Base-by-base conservation (phyloP, 2,113 vertebrate species). In the Prinia subflava region DNA sequence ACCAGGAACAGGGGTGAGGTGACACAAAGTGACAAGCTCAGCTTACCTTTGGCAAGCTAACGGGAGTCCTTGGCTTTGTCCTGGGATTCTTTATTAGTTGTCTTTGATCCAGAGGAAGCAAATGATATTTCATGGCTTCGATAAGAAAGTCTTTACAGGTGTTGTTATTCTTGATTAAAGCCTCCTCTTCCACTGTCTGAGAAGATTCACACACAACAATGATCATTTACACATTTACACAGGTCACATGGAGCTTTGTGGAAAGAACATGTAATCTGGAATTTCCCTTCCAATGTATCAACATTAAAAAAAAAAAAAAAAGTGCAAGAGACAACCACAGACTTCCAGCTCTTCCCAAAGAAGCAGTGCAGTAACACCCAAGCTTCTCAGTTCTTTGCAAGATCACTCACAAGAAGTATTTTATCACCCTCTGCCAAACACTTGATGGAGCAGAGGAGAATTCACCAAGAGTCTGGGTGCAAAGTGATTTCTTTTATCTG, bases 111-210 rank as follows among this genome's bases (percentile, higher is more conserved):
- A 98, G 98, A n/a, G 99, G 99, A 90, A 99, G 98, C 87, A 99
- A 98, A 94, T 99, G 99, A 57, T 99, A 99, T 96, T 99, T 99
- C 99, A 99, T 99, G 22, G 99, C 99, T 94, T 99, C 99, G 2
- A 99, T 99, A 75, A 99, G 99, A 83, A 99, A 99, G 88, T 99
- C 99, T 93, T 99, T 99, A 96, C 99, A 99, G 28, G 99, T 99
- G 97, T 98, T 99, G 98, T 99, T 99, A 98, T 99, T 99, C 97
- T 99, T 99, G 95, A 99, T 99, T 95, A 99, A 97, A 94, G 99
- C 98, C 95, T 99, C 99, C 97, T 99, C 99, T 96, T 99, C 99
- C 9, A 99, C 99, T 16, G 99, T 99, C 99, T 99, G 94, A 89
- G 96, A 91, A 90, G 31, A 53, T 0, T 7, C 22, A 95, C 50